A percentile compares a stretch with the other conserved stretches of the same genome.
Evolutionary conservation across 2,888 invertebrate genomes (phyloP).

Genomic region (Hesperia comma): DNA sequence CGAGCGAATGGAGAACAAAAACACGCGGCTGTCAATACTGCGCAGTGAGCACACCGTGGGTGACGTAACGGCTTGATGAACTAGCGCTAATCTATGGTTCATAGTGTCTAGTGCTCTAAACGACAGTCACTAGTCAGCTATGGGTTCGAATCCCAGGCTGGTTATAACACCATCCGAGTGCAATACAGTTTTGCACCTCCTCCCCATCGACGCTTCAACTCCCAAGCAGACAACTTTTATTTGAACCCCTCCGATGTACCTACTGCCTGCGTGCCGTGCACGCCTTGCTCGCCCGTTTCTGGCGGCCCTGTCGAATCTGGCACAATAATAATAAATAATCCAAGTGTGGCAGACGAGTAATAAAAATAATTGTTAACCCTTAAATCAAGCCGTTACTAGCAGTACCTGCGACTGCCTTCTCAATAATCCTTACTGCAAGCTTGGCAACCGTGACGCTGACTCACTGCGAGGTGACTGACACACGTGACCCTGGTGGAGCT

Average conservation of each 20-base stretch:
- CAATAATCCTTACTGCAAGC: not conserved
- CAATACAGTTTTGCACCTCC: too few species aligned
- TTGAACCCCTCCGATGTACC: too few species aligned
- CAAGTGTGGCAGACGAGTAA: too few species aligned
- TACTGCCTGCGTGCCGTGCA: too few species aligned
- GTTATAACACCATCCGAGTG: too few species aligned
- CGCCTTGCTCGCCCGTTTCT: too few species aligned
- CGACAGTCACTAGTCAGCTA: not conserved
- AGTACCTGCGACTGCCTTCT: not conserved
- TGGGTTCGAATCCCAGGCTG: not conserved
- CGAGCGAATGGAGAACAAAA: not conserved
- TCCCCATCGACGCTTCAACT: too few species aligned
- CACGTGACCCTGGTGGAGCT: not conserved
- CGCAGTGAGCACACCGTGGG: not conserved
- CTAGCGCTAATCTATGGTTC: not conserved
- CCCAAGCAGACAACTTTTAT: too few species aligned
- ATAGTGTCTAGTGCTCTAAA: not conserved
- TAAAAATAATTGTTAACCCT: not conserved
- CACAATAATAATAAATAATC: too few species aligned
- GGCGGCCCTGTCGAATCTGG: not conserved
- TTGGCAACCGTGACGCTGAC: constrained; percentile 12
- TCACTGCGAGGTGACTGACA: constrained; percentile 12
- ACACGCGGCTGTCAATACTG: constrained; percentile 3
- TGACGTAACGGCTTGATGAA: not conserved
- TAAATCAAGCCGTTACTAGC: not conserved